Conservation (phyloP, 2,797 vertebrate genomes). For the Mustela erminea region DNA sequence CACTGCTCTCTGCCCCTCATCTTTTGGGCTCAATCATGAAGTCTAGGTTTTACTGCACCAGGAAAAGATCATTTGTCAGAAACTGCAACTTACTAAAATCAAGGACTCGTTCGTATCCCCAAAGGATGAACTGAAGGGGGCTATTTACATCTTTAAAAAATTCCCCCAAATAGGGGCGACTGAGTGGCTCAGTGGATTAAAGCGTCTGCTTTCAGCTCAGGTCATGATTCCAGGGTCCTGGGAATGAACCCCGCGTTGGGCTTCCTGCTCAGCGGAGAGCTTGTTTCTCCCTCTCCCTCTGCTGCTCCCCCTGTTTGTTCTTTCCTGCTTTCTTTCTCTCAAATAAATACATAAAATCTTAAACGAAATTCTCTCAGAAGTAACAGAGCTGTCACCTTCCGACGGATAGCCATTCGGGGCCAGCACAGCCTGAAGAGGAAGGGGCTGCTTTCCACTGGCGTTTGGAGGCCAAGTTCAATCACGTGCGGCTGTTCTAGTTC, state of each 20-base stretch:
- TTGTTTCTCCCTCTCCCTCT: no score
- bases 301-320: neutral
- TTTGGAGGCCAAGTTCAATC: neutral
- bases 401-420: neutral
- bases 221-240: neutral
- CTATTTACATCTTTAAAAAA: neutral
- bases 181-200: neutral
- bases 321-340: neutral
- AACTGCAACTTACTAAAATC: neutral
- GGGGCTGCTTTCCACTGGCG: neutral
- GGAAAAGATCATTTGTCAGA: neutral
- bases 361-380: neutral
- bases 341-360: neutral
- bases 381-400: neutral
- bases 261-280: neutral
- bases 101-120: neutral
- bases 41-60: neutral
- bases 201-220: neutral
- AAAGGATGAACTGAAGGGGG: neutral
- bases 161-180: neutral
- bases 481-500: neutral
- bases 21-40: neutral
- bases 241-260: neutral
- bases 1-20: neutral
- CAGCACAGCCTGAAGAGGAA: no score